phyloP scores from a whole-genome alignment of 1,140 invertebrate species.

The Drosophila biarmipes region DNA sequence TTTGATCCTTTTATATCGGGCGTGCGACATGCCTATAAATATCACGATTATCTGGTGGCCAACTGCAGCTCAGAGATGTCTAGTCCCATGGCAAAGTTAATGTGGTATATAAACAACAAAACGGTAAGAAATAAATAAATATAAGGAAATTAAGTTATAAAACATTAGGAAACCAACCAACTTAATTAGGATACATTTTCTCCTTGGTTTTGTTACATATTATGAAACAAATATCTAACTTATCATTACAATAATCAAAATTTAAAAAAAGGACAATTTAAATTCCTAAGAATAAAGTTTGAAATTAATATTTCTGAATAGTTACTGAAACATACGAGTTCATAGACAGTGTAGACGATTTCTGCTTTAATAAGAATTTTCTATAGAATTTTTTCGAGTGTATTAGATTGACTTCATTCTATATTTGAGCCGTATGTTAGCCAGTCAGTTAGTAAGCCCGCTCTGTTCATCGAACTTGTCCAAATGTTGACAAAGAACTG shows the following conservation, averaged over 20 bases:
- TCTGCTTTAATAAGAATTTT: too few species aligned
- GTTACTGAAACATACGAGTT: too few species aligned
- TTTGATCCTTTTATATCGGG: constrained; percentile 84
- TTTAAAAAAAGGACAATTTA: too few species aligned
- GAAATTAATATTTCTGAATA: too few species aligned
- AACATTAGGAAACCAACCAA: not conserved
- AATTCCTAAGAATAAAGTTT: too few species aligned
- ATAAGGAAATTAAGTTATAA: not conserved
- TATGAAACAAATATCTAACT: too few species aligned
- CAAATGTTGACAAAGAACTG: constrained; percentile 41
- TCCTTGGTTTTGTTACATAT: too few species aligned
- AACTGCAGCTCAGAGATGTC: constrained; percentile 85
- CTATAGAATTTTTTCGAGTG: not conserved
- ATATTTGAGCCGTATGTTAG: constrained; percentile 20
- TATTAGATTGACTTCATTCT: constrained; percentile 10
- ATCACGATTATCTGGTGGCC: constrained; percentile 84
- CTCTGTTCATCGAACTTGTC: constrained; percentile 22
- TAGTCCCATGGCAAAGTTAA: constrained; percentile 85
- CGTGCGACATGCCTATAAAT: constrained; percentile 78
- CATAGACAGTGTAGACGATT: too few species aligned
- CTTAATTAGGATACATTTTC: not conserved
- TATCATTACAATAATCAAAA: too few species aligned
- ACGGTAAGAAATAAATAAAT: constrained; percentile 65
- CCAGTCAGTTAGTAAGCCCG: constrained; percentile 3
- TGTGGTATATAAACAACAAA: constrained; percentile 86